A percentile compares a stretch with the other conserved stretches of the same genome.
Conservation (phyloP, 2,113 vertebrate genomes). For the Elephas maximus region DNA sequence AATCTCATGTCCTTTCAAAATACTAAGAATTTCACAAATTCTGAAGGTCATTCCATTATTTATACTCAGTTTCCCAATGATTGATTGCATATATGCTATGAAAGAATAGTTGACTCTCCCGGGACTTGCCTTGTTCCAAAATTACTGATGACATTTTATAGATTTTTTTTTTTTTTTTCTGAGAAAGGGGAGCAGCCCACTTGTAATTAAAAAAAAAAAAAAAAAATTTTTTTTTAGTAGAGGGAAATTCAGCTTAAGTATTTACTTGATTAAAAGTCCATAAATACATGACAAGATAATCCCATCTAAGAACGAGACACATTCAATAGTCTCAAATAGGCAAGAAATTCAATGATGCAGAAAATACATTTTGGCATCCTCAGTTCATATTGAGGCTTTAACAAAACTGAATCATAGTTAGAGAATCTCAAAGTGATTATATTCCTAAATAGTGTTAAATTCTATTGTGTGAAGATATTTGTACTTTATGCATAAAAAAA, state of each 20-base stretch:
- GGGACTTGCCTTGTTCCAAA: background rate
- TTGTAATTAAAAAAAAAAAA: background rate
- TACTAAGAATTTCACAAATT: background rate
- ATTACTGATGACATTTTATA: background rate
- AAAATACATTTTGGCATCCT: background rate
- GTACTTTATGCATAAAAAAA: background rate
- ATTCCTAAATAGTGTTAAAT: background rate
- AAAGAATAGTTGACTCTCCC: background rate
- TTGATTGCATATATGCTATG: background rate
- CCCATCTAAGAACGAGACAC: background rate
- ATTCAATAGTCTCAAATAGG: background rate
- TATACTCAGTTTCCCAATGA: background rate
- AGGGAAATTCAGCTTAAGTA: background rate
- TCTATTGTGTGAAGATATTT: background rate
- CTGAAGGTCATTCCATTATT: background rate
- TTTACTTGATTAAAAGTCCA: background rate
- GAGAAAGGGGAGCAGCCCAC: background rate
- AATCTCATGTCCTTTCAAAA: conserved; percentile 6
- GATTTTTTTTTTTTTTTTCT: background rate
- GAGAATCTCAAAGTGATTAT: conserved; percentile 3
- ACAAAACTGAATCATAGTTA: background rate
- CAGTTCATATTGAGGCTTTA: background rate
- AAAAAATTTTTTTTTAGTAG: background rate
- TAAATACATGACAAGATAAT: background rate
- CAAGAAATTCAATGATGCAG: background rate